Conservation (phyloP, 2,797 vertebrate genomes). For the Acomys russatus region DNA sequence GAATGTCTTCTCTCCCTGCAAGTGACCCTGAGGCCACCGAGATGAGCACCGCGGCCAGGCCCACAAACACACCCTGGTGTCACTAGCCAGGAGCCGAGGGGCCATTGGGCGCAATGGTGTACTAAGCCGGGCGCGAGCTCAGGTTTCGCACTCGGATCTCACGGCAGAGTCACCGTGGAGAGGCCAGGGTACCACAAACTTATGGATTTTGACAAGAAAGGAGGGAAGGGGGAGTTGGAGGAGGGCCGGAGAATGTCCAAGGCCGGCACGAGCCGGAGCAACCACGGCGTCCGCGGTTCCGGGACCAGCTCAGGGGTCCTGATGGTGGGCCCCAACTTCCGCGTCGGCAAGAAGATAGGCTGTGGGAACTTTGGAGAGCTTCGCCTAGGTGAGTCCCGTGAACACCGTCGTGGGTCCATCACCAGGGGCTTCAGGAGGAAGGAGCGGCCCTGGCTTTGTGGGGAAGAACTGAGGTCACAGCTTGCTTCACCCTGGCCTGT, state of each 20-base stretch:
- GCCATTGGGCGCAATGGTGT: conserved; percentile 84
- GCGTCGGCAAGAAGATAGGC: conserved; percentile 99
- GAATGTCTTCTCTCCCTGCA: conserved; percentile 89
- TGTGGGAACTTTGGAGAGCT: conserved; percentile 99
- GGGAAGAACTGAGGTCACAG: background rate
- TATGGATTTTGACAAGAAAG: conserved; percentile 99
- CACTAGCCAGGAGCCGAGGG: conserved; percentile 84
- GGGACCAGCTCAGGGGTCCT: conserved; percentile 98
- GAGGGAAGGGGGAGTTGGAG: conserved; percentile 98
- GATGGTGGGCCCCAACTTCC: conserved; percentile 99
- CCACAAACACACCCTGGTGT: conserved; percentile 68
- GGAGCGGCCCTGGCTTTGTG: background rate
- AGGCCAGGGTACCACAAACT: conserved; percentile 99
- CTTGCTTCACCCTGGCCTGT: background rate
- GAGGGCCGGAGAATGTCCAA: conserved; percentile 99
- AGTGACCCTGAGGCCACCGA: conserved; percentile 89
- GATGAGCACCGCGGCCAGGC: conserved; percentile 85
- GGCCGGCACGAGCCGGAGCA: conserved; percentile 93
- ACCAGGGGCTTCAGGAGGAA: background rate
- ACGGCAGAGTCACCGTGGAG: conserved; percentile 99
- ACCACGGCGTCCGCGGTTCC: conserved; percentile 93
- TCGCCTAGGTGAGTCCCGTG: conserved; percentile 91
- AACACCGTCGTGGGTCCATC: accelerated
- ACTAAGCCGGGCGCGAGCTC: conserved; percentile 85
- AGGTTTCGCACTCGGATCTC: conserved; percentile 94